phyloP scores from a whole-genome alignment of 1,140 invertebrate species.

The Coelopa frigida region DNA sequence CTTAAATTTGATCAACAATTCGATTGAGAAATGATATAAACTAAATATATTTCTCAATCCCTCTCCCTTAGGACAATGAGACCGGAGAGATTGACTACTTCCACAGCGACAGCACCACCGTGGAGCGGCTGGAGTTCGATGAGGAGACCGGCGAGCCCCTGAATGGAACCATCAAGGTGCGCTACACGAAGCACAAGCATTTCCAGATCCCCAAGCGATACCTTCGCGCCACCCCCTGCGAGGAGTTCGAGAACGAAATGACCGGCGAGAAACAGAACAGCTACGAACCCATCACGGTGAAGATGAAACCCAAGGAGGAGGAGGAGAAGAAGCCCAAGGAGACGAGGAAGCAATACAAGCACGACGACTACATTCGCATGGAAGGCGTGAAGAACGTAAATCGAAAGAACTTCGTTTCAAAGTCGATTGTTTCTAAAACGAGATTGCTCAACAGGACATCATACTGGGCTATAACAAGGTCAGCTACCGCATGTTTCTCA shows the following conservation, averaged over 20 bases:
- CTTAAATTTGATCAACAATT: no score
- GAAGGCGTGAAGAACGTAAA: conserved; percentile 37
- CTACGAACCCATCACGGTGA: neutral
- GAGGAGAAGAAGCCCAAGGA: conserved; percentile 12
- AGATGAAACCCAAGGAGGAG: conserved; percentile 1
- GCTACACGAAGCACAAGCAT: conserved; percentile 32
- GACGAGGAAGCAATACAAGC: conserved; percentile 23
- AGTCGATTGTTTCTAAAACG: neutral
- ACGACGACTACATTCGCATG: conserved; percentile 36
- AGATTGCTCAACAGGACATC: conserved; percentile 26
- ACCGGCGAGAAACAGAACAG: conserved; percentile 20
- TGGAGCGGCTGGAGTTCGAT: conserved; percentile 27
- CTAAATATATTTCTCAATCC: neutral
- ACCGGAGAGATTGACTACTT: conserved; percentile 38
- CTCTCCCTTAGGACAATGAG: conserved; percentile 30
- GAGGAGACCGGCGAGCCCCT: conserved; percentile 37
- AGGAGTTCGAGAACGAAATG: conserved; percentile 29
- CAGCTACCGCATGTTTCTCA: conserved; percentile 33
- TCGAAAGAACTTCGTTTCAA: no score
- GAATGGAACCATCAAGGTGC: conserved; percentile 32
- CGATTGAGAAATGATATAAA: neutral
- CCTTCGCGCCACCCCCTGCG: conserved; percentile 25
- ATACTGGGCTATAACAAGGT: conserved; percentile 36
- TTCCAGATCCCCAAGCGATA: conserved; percentile 34
- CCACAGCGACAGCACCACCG: conserved; percentile 23